Conservation (phyloP, 2,797 vertebrate genomes). For the Hephaestus fuliginosus region DNA sequence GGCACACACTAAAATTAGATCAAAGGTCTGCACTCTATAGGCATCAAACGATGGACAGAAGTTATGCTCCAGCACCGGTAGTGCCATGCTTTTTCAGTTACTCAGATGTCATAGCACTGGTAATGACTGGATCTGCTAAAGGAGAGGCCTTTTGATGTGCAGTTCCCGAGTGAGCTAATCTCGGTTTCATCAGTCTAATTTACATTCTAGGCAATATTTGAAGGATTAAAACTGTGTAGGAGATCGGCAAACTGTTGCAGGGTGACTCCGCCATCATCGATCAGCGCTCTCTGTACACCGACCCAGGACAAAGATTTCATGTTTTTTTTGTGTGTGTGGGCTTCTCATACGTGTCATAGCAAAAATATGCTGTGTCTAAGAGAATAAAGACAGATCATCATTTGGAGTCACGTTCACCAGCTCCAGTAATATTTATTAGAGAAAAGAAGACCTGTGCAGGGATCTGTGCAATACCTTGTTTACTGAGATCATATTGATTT, state of each 20-base stretch:
- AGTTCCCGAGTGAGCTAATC: slow-evolving; percentile 27
- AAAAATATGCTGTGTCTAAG: not conserved
- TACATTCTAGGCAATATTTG: slow-evolving; percentile 46
- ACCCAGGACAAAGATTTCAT: slow-evolving; percentile 11
- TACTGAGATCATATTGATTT: not conserved
- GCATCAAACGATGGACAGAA: slow-evolving; percentile 69
- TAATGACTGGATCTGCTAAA: slow-evolving; percentile 53
- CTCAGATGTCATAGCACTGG: slow-evolving; percentile 45
- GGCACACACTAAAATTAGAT: slow-evolving; percentile 80
- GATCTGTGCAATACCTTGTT: not conserved
- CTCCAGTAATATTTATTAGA: not conserved
- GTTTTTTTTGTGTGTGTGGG: not conserved
- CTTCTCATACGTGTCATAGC: not conserved
- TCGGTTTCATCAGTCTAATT: slow-evolving; percentile 53
- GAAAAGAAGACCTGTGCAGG: not conserved
- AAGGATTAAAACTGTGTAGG: slow-evolving; percentile 42
- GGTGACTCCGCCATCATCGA: slow-evolving; percentile 32
- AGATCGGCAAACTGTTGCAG: slow-evolving; percentile 48
- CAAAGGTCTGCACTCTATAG: slow-evolving; percentile 69
- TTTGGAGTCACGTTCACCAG: not conserved
- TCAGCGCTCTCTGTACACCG: slow-evolving; percentile 24
- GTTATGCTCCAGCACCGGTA: slow-evolving; percentile 44
- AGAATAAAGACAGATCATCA: not conserved
- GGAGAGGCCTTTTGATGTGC: slow-evolving; percentile 60
- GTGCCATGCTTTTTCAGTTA: slow-evolving; percentile 45